Evolutionary conservation across 1,140 invertebrate species (phyloP), one percentile per base, ranked within the genome.

Genomic region (Trichomalopsis sarcophagae): DNA sequence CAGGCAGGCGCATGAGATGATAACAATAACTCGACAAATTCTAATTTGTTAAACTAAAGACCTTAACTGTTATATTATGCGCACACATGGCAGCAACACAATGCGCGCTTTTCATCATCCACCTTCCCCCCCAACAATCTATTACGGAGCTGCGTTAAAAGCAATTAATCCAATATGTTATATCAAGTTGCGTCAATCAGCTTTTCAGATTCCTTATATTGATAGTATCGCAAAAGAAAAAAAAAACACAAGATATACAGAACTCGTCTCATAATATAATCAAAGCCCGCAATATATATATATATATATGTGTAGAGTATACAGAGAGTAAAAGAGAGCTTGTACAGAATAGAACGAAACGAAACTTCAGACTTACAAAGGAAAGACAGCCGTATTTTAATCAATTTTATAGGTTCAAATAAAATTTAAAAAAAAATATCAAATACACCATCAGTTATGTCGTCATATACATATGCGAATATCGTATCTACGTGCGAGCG

Each of bases 51-150:
- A 89, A 84, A 87, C 40, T 89, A 87, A 82, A 79, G 87, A 88
- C 86, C 88, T 89, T 89, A 88, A 89, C 77, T 87, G 83, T 89
- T 33, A 71, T 33, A 30, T 71, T 89, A 90, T 88, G 87, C 83
- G 88, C 87, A 90, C 88, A 89, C 87, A 89, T 86, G 88, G 87
- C 88, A 88, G 88, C 88, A 89, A 90, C 87, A 88, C 85, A 89
- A 89, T 89, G 88, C 86, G 86, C 10, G 86, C 9, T 81, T 88
- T 89, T 85, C 87, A 89, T 88, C 86, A 89, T 89, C 87, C 89
- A 89, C 84, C 79, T 87, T 84, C 81, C 81, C 74, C 74, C 86
- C 74, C 86, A 86, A 89, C 84, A 88, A 88, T 89, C 86, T 89
- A 87, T 62, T n/a, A 86, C 81, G 86, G 86, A 89, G 88, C 87